Conservation (phyloP, 2,113 vertebrate species). For the Caretta caretta region DNA sequence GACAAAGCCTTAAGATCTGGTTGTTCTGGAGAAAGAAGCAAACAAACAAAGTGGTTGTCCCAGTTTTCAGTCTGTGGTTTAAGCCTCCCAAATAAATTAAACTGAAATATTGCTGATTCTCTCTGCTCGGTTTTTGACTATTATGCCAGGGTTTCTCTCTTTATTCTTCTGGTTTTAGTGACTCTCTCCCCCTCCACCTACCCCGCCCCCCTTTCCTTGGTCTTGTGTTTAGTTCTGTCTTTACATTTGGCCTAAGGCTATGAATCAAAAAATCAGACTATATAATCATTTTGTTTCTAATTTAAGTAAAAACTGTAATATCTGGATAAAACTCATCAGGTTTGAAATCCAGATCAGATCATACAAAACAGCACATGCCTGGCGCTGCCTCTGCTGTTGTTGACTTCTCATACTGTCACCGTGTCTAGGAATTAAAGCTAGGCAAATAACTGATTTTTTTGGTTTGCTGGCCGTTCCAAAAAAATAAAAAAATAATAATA, state of each 20-base stretch:
- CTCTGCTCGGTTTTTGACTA: not conserved
- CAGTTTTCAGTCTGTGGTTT: not conserved
- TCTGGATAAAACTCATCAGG: not conserved
- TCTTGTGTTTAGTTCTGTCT: not conserved
- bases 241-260: not conserved
- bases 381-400: too few species aligned
- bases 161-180: not conserved
- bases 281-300: not conserved
- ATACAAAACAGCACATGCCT: not conserved
- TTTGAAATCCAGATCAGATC: not conserved
- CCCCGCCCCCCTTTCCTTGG: fast-evolving
- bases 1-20: not conserved
- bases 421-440: not conserved
- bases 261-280: not conserved
- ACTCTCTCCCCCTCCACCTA: not conserved
- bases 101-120: not conserved
- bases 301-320: not conserved
- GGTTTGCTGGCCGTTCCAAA: not conserved
- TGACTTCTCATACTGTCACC: not conserved
- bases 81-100: not conserved
- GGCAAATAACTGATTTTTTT: not conserved
- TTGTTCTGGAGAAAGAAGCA: not conserved
- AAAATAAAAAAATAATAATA: not conserved
- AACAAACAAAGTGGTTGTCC: not conserved
- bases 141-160: not conserved